phyloP scores from a whole-genome alignment of 2,888 invertebrate genomes.

The Ormia ochracea region DNA sequence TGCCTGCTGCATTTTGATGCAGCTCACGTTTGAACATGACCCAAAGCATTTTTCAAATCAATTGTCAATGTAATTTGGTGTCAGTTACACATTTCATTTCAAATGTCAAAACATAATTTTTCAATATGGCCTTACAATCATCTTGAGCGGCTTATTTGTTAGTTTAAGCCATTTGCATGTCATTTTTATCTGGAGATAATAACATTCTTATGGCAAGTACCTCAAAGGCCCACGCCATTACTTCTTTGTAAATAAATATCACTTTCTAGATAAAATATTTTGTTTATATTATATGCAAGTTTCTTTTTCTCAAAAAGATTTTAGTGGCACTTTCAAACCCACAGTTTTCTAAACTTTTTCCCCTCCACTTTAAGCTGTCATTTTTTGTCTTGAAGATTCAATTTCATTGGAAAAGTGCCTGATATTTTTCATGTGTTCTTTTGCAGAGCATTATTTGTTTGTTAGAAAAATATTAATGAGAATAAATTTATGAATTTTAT shows the following conservation, averaged over 20 bases:
- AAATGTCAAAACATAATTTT: conserved; percentile 14
- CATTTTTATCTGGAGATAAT: neutral
- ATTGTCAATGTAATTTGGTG: conserved; percentile 15
- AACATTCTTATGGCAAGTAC: conserved; percentile 5
- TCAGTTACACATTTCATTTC: conserved; percentile 51
- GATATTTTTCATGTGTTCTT: no score
- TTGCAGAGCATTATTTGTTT: no score
- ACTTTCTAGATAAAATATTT: conserved; percentile 45
- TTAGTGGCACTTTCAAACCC: conserved; percentile 16
- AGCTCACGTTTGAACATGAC: conserved; percentile 15
- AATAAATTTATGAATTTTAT: no score
- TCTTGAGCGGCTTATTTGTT: neutral
- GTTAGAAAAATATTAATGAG: no score
- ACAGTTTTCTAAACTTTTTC: conserved; percentile 20
- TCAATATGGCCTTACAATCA: neutral
- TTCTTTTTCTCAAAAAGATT: conserved; percentile 9
- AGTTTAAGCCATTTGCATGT: conserved; percentile 5
- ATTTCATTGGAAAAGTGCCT: no score
- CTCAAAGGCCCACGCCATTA: conserved; percentile 20
- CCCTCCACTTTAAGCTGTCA: neutral
- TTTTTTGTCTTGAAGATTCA: neutral
- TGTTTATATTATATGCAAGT: neutral
- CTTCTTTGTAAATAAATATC: neutral
- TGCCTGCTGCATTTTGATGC: conserved; percentile 10
- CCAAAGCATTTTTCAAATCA: no score